A percentile compares a stretch with the other conserved stretches of the same genome.
These are phyloP conservation scores for Diorhabda carinulata DNA, from an alignment of 1,140 invertebrate genomes.

Conservation along the genomic window DNA sequence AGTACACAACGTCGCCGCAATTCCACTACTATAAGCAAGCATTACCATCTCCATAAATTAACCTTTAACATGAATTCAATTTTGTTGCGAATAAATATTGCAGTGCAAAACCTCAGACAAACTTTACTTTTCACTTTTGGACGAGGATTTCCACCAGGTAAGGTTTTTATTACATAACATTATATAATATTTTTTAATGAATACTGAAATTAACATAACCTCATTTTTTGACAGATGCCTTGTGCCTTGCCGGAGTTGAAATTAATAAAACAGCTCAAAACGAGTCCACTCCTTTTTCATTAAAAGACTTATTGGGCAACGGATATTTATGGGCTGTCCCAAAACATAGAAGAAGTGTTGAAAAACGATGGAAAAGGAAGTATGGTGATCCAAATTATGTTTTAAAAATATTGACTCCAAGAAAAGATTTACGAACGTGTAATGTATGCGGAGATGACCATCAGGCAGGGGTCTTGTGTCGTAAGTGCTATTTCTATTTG, in stretches of 20 bases:
- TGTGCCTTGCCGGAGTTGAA: slow-evolving; percentile 39
- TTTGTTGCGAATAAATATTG: slow-evolving; percentile 42
- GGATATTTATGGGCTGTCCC: slow-evolving; percentile 81
- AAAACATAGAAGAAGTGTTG: slow-evolving; percentile 68
- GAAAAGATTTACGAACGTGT: slow-evolving; percentile 72
- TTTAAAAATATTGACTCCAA: slow-evolving; percentile 65
- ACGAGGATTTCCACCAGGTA: slow-evolving; percentile 51
- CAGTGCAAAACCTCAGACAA: slow-evolving; percentile 45
- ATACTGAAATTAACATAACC: slow-evolving; percentile 32
- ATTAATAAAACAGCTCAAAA: slow-evolving; percentile 31
- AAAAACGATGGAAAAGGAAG: slow-evolving; percentile 67
- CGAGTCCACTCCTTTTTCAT: slow-evolving; percentile 20
- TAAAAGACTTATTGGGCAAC: slow-evolving; percentile 64
- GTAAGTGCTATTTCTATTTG: slow-evolving; percentile 53
- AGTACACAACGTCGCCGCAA: slow-evolving; percentile 10
- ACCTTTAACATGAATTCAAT: slow-evolving; percentile 15
- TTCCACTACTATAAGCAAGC: slow-evolving; percentile 20
- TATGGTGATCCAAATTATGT: slow-evolving; percentile 62
- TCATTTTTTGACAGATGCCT: slow-evolving; percentile 42
- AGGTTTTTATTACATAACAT: slow-evolving; percentile 39
- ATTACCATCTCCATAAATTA: slow-evolving; percentile 2
- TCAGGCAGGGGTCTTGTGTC: slow-evolving; percentile 70
- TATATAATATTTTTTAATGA: slow-evolving; percentile 14
- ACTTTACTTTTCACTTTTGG: slow-evolving; percentile 41
- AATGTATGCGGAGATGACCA: slow-evolving; percentile 76